Base-by-base conservation (phyloP, 2,113 vertebrate genomes). In the Ameiurus melas region DNA sequence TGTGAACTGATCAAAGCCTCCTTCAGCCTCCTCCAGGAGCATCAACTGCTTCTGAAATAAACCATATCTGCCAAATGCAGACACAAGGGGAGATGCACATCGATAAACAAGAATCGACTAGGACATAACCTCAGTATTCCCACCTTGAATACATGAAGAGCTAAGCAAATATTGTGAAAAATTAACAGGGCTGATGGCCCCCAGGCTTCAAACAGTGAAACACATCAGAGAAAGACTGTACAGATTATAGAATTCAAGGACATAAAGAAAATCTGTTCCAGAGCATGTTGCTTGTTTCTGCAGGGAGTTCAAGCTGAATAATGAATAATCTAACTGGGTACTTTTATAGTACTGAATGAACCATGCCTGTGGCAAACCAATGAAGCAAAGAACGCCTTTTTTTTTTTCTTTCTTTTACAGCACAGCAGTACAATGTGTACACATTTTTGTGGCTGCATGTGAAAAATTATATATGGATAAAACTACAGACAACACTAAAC, bases 1-100 rank as follows among this genome's bases (percentile, higher is more conserved):
- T 1, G 98, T 97, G 94, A 99, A 99, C 87, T 96, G 95, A 92
- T 98, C 97, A 84, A 98, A 96, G 58, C 97, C 97, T 1, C 96
- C 98, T 95, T 99, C 98, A 0, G 94, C 93, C 92, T 97, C 95
- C 83, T 98, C 96, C 91, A 98, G 95, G 80, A 92, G 93, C 80
- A 90, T 92, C 85, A 98, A 94, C 77, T 91, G 95, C 88, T 96
- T 95, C 86, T 91, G 92, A 89, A 98, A 97, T 86, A 94, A 93
- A 43, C 94, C 94, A 94, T 98, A 98, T 96, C 98, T 99, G 94
- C 87, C 94, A 51, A 55, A 84, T 33, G 91, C 70, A 89, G 73
- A 90, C 25, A 86, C 89, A 25, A 90, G 53, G 58, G 62, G 1
- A 89, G 87, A 85, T 43, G 60, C 53, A 85, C 73, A 81, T 85